These are phyloP conservation scores for Andrena camellia DNA, from an alignment of 2,888 invertebrate species.

Conservation along the genomic window DNA sequence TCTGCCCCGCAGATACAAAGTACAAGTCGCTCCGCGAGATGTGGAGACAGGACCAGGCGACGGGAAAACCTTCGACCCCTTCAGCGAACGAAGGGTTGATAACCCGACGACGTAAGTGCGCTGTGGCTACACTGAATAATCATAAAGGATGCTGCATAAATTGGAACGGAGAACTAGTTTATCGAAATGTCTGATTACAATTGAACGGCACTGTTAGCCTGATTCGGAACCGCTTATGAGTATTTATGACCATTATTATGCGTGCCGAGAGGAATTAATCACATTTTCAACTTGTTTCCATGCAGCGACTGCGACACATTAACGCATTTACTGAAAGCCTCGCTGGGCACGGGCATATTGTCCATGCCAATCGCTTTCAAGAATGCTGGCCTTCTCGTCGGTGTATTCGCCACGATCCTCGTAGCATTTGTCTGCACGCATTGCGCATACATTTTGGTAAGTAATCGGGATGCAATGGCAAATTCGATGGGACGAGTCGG, in stretches of 20 bases:
- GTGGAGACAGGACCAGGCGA: slow-evolving; percentile 86
- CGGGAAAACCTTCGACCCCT: slow-evolving; percentile 90
- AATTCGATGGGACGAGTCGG: too few relatives aligned
- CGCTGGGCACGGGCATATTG: slow-evolving; percentile 97
- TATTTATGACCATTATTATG: background rate
- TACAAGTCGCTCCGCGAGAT: slow-evolving; percentile 88
- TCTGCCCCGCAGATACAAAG: slow-evolving; percentile 85
- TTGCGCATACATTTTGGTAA: slow-evolving; percentile 96
- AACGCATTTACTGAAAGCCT: slow-evolving; percentile 97
- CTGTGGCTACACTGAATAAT: background rate
- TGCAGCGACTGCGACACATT: slow-evolving; percentile 95
- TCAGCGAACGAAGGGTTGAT: slow-evolving; percentile 89
- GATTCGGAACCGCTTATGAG: background rate
- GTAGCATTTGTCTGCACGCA: slow-evolving; percentile 97
- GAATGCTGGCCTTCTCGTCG: slow-evolving; percentile 93
- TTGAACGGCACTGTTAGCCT: background rate
- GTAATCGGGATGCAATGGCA: slow-evolving; percentile 72
- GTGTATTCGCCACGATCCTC: slow-evolving; percentile 93
- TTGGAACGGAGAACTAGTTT: background rate
- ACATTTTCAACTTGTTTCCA: slow-evolving; percentile 16
- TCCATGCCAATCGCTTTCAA: slow-evolving; percentile 97
- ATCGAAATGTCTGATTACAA: background rate
- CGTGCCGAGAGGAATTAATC: background rate
- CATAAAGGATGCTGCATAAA: slow-evolving; percentile 4
- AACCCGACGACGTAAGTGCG: slow-evolving; percentile 93